A percentile compares a stretch with the other conserved stretches of the same genome.
These are phyloP conservation scores for Noctua janthe DNA, from an alignment of 2,888 invertebrate genomes.

Conservation along the genomic window DNA sequence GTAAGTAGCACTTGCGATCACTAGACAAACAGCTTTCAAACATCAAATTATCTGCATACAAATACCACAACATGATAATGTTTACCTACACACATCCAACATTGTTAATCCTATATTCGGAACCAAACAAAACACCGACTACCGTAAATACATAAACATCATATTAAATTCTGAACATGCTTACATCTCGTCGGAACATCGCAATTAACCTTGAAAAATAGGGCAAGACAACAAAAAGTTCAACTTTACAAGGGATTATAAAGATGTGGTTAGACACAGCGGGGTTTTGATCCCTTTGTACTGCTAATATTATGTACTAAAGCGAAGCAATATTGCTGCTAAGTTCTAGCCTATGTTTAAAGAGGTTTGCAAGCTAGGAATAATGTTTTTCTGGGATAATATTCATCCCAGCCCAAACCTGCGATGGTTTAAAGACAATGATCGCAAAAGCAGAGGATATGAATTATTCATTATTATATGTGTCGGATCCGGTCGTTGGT, in stretches of 20 bases:
- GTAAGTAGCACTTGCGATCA: neutral
- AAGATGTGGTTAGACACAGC: constrained; percentile 18
- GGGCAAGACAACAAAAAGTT: constrained; percentile 46
- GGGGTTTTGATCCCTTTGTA: constrained; percentile 7
- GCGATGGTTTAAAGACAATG: too few relatives aligned
- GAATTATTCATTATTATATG: neutral
- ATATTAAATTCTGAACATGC: constrained; percentile 19
- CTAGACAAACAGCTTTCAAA: neutral
- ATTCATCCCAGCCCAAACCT: too few relatives aligned
- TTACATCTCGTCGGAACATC: neutral
- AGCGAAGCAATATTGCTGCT: neutral
- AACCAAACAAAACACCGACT: neutral
- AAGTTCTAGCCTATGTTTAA: neutral
- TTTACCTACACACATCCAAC: constrained; percentile 1
- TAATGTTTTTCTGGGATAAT: neutral
- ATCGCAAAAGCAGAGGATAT: neutral
- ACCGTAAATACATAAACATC: neutral
- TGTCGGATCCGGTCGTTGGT: too few relatives aligned
- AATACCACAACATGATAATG: neutral
- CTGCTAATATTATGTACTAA: neutral
- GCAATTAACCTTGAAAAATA: constrained; percentile 39
- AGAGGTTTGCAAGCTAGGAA: neutral
- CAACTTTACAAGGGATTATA: constrained; percentile 24
- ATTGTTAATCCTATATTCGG: constrained; percentile 10
- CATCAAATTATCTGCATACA: neutral